These are phyloP conservation scores for Zophobas atratus DNA, from an alignment of 1,140 invertebrate species.

Conservation along the genomic window DNA sequence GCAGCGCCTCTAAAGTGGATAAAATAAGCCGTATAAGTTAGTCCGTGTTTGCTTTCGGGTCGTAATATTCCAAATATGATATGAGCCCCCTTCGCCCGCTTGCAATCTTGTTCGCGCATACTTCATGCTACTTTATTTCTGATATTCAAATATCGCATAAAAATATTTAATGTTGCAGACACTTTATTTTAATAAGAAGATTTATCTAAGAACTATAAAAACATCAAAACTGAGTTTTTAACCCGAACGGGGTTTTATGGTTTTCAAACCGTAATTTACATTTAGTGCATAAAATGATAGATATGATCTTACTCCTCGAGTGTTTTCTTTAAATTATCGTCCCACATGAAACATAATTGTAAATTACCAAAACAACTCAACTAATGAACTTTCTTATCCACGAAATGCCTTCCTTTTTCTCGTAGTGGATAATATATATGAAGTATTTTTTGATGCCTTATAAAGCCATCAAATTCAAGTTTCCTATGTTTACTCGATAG, in stretches of 20 bases:
- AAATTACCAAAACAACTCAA: no score
- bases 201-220: constrained; percentile 20
- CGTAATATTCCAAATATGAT: constrained; percentile 35
- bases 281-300: background rate
- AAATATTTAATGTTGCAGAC: constrained; percentile 27
- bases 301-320: background rate
- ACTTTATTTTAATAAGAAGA: constrained; percentile 17
- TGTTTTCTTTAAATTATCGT: background rate
- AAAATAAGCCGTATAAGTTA: constrained; percentile 42
- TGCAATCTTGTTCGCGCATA: constrained; percentile 34
- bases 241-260: background rate
- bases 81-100: constrained; percentile 17
- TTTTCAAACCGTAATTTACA: constrained; percentile 25
- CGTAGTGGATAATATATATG: no score
- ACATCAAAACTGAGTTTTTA: constrained; percentile 18
- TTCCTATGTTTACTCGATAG: background rate
- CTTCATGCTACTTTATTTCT: constrained; percentile 26
- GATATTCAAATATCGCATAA: constrained; percentile 30
- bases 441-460: background rate
- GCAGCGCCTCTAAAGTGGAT: constrained; percentile 36
- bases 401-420: no score
- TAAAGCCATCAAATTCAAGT: background rate
- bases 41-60: constrained; percentile 32
- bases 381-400: background rate
- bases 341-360: background rate